These are phyloP conservation scores for Ceratina australensis DNA, from an alignment of 1,140 invertebrate species.

Conservation along the genomic window DNA sequence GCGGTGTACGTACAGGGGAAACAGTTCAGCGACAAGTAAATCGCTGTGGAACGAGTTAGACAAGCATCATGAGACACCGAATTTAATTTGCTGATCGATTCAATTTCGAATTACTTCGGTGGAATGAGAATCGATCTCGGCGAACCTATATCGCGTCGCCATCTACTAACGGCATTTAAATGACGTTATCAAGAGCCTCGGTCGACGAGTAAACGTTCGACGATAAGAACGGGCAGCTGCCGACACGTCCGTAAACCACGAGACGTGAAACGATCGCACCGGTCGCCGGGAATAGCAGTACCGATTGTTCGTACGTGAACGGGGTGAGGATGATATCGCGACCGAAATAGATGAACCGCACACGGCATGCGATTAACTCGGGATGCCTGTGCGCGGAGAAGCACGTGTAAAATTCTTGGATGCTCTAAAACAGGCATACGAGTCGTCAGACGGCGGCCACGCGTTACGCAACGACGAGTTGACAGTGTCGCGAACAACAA, in stretches of 20 bases:
- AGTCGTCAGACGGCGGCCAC: constrained; percentile 20
- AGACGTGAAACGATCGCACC: too few relatives aligned
- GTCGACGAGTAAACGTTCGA: neutral
- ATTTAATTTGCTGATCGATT: neutral
- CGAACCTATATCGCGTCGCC: constrained; percentile 6
- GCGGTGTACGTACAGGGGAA: too few relatives aligned
- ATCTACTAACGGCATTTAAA: constrained; percentile 8
- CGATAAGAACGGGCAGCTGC: neutral
- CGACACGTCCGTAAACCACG: too few relatives aligned
- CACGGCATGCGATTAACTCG: constrained; percentile 35
- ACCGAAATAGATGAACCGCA: constrained; percentile 34
- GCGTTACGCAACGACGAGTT: constrained; percentile 41
- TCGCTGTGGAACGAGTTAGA: too few relatives aligned
- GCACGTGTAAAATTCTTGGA: constrained; percentile 52
- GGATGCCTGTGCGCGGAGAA: constrained; percentile 29
- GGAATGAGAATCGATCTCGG: constrained; percentile 6
- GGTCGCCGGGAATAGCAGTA: neutral
- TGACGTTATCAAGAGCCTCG: neutral
- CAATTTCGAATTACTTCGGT: constrained; percentile 4
- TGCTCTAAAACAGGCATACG: constrained; percentile 46
- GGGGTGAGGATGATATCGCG: constrained; percentile 22
- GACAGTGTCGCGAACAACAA: constrained; percentile 37
- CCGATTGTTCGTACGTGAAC: neutral
- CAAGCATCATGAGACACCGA: neutral
- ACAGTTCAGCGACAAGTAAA: too few relatives aligned